Conservation (phyloP, 2,797 vertebrate genomes). For the Tangara arthus region DNA sequence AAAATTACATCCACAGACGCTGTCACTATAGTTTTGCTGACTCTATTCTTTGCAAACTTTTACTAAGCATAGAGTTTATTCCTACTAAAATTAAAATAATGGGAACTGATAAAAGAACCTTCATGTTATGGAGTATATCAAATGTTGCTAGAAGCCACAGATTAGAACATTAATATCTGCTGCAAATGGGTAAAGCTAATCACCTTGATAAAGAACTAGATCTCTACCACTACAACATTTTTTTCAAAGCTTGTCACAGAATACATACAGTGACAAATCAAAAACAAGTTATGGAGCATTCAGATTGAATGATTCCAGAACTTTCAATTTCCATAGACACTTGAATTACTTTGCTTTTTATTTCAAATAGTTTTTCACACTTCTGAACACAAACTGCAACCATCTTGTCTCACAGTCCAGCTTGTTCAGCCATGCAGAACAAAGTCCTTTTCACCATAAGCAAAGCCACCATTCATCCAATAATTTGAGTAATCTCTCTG, state of each 20-base stretch:
- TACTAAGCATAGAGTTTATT: not conserved
- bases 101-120: not conserved
- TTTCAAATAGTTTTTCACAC: not conserved
- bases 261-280: not conserved
- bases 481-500: not conserved
- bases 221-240: not conserved
- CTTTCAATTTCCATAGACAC: not conserved
- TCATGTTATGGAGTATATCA: not conserved
- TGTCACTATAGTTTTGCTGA: not conserved
- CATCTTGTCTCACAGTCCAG: not conserved
- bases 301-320: not conserved
- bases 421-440: not conserved
- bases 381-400: not conserved
- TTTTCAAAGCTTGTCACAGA: not conserved
- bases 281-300: not conserved
- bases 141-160: not conserved
- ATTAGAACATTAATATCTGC: not conserved
- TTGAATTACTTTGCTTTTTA: not conserved
- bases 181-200: not conserved
- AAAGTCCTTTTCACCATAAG: not conserved
- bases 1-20: not conserved
- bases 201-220: not conserved
- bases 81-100: not conserved
- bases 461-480: not conserved
- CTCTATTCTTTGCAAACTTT: not conserved